Evolutionary conservation across 2,113 vertebrate species (phyloP).

Genomic region (Salvelinus sp.): DNA sequence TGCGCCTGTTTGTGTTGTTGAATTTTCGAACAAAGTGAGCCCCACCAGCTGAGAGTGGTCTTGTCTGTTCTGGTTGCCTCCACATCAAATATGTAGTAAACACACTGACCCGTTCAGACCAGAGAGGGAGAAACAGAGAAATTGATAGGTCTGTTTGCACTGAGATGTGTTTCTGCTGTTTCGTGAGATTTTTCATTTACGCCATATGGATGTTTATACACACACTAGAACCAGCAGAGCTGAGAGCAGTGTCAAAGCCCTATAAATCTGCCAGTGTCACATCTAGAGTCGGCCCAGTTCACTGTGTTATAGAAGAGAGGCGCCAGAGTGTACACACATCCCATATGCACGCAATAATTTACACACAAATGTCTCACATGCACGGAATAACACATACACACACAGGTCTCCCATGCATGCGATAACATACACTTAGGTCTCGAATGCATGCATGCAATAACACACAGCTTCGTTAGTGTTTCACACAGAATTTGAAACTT

Average conservation of each 20-base stretch:
- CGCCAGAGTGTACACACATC: slow-evolving; percentile 12
- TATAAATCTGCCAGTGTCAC: too few relatives aligned
- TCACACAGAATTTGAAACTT: background rate
- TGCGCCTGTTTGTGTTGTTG: background rate
- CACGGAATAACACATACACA: too few relatives aligned
- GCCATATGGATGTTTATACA: background rate
- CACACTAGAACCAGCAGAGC: too few relatives aligned
- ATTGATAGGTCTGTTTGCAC: background rate
- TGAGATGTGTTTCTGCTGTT: slow-evolving; percentile 13
- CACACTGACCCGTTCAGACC: too few relatives aligned
- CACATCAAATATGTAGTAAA: background rate
- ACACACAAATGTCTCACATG: background rate
- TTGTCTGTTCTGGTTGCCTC: slow-evolving; percentile 7
- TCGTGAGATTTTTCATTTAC: slow-evolving; percentile 17
- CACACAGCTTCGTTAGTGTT: background rate
- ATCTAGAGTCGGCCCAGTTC: too few relatives aligned
- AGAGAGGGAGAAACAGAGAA: background rate
- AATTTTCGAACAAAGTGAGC: background rate
- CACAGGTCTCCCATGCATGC: slow-evolving; percentile 12
- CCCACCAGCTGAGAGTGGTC: slow-evolving; percentile 25
- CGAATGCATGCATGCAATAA: slow-evolving; percentile 38
- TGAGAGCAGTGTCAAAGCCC: too few relatives aligned
- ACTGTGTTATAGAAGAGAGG: too few relatives aligned
- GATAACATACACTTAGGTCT: background rate
- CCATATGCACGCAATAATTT: too few relatives aligned